Evolutionary conservation across 1,140 invertebrate genomes (phyloP).

Genomic region (Rhopalosiphum maidis): DNA sequence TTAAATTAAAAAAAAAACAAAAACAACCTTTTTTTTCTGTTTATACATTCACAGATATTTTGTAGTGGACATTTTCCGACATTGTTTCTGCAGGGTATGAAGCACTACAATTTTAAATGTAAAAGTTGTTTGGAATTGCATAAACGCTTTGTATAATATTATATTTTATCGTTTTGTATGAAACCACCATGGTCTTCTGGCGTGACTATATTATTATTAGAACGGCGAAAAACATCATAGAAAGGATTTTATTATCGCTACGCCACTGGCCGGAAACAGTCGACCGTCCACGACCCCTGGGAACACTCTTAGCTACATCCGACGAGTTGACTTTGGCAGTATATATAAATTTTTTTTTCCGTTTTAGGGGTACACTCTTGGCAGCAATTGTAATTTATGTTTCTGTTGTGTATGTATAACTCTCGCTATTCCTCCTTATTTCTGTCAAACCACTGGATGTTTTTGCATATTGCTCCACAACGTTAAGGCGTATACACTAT

Average conservation of each 20-base stretch:
- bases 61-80: neutral
- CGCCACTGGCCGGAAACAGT: slow-evolving; percentile 44
- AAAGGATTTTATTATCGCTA: slow-evolving; percentile 33
- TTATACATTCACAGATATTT: neutral
- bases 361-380: neutral
- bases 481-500: neutral
- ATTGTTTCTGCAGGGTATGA: neutral
- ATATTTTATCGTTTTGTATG: slow-evolving; percentile 3
- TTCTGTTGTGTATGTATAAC: neutral
- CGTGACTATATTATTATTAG: slow-evolving; percentile 28
- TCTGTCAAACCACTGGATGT: slow-evolving; percentile 14
- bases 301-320: slow-evolving; percentile 37
- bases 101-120: neutral
- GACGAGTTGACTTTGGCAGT: slow-evolving; percentile 44
- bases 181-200: neutral
- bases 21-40: neutral
- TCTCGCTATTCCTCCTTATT: slow-evolving; percentile 26
- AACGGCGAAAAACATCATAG: neutral
- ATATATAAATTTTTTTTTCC: slow-evolving; percentile 18
- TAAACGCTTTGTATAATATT: slow-evolving; percentile 25
- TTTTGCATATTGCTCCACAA: neutral
- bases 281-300: slow-evolving; percentile 12
- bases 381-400: slow-evolving; percentile 46
- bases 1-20: neutral
- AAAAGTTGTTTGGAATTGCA: neutral